Evolutionary conservation across 1,140 invertebrate genomes (phyloP), one percentile per base, ranked within the genome.

Genomic region (Drosophila mauritiana): DNA sequence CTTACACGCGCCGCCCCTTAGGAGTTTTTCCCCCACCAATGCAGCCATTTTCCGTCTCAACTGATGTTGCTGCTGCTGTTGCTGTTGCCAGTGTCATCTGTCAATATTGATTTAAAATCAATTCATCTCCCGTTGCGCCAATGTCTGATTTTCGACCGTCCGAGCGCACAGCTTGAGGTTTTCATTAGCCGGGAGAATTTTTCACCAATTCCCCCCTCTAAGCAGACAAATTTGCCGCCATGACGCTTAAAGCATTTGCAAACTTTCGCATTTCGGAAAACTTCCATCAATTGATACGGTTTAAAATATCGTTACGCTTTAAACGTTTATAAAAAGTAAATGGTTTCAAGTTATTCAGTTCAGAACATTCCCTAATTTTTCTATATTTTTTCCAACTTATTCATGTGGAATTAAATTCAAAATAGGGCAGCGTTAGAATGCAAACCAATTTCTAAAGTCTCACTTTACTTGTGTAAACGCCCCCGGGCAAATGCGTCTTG

Each of bases 71-170:
- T 25, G 20, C 10, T 27, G 48, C 36, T 40, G 25, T 56, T 56
- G 68, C 49, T 59, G 67, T 54, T 65, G 64, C 37, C 75, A 77
- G 70, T 86, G 83, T 86, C 83, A 80, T 76, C 83, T 88, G 83
- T 88, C 83, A 88, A 88, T 88, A 88, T 89, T 89, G 75, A 88
- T 88, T 88, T 83, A 80, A 89, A 88, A 88, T 89, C 83, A 88
- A 88, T 89, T 88, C 84, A 89, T 89, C 83, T 86, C 75, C 83
- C 83, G 75, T 52, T 86, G 83, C 58, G 79, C 39, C 55, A 73
- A 58, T 58, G 76, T 65, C 65, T 82, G 83, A 88, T 88, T 86
- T 86, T 34, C 40, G 46, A 67, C 45, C 49, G 43, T 84, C 58
- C 31, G 37, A 42, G 46, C 52, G 40, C 80, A 52, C 81, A 85